Percentiles rank a stretch among this genome's conserved stretches.
These are phyloP conservation scores for Euura lappo DNA, from an alignment of 1,140 invertebrate genomes.

Conservation along the genomic window DNA sequence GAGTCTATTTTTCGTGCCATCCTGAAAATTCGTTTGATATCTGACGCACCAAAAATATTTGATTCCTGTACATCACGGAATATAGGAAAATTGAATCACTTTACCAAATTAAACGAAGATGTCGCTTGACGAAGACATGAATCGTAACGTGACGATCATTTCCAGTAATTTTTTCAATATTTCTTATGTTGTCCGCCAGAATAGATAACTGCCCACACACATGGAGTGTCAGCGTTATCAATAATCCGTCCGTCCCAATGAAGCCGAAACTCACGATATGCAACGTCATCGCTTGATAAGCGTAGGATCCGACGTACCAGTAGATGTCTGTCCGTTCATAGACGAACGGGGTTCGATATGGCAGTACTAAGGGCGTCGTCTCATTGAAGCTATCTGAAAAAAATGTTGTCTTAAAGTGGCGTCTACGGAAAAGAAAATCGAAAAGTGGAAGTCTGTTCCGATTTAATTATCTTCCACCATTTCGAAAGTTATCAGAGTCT, in stretches of 20 bases:
- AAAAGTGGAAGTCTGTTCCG: neutral
- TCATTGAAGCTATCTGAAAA: conserved; percentile 7
- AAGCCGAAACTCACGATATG: conserved; percentile 25
- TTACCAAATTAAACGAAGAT: conserved; percentile 20
- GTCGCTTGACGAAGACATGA: conserved; percentile 33
- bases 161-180: conserved; percentile 11
- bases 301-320: conserved; percentile 26
- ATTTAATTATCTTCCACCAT: neutral
- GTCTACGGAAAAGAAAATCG: neutral
- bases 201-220: conserved; percentile 30
- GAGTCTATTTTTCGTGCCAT: conserved; percentile 34
- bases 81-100: neutral
- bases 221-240: conserved; percentile 28
- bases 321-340: conserved; percentile 16
- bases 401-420: neutral
- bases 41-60: neutral
- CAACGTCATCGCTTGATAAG: conserved; percentile 25
- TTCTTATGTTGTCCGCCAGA: conserved; percentile 24
- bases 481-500: neutral
- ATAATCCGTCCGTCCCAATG: conserved; percentile 24
- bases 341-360: conserved; percentile 22
- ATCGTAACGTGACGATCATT: conserved; percentile 31
- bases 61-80: neutral
- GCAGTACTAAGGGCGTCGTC: conserved; percentile 24
- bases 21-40: conserved; percentile 21